Evolutionary conservation across 2,888 invertebrate species (phyloP), one percentile per base, ranked within the genome.

Genomic region (Creontiades dilutus): DNA sequence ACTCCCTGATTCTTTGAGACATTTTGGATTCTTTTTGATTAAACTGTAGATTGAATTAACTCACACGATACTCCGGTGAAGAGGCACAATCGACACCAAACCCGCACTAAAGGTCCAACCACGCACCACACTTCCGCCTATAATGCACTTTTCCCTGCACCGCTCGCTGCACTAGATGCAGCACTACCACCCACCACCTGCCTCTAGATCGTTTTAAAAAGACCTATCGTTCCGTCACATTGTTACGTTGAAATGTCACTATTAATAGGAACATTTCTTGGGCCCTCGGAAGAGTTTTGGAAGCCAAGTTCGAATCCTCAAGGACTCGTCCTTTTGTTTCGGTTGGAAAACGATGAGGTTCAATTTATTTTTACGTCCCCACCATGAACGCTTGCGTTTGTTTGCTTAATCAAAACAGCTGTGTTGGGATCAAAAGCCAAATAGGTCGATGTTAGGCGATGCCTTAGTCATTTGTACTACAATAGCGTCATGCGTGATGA

Each of bases 211-310:
- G 28, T 52, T 84, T 55, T 37, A 55, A 55, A 28, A 52, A 84
- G n/a, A 7, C 19, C 52, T 27, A 55, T 84, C 23, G 48, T 55
- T 23, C 23, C 19, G 19, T 23, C 27, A 27, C 23, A 78, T 23
- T 28, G 78, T 61, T 52, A 61, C 57, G 85, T 12, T 37, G 61
- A 46, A 27, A 47, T 46, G 23, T 68, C 48, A 47, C 87, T 90
- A 91, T 89, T 84, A 88, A 81, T 91, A 91, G 89, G 27, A 12
- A 28, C 89, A 55, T 68, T 91, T 90, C 90, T 91, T 90, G 90
- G 90, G 90, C 75, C 4, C 76, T 37, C 28, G 11, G 14, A 14
- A 46, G 28, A 75, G 27, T 68, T 23, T 86, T 11, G 52, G 47
- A 86, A 78, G 91, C 91, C 91, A 91, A 91, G 86, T 91, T 81